Conservation (phyloP, 2,888 invertebrate genomes). For the Drosophila anceps region DNA sequence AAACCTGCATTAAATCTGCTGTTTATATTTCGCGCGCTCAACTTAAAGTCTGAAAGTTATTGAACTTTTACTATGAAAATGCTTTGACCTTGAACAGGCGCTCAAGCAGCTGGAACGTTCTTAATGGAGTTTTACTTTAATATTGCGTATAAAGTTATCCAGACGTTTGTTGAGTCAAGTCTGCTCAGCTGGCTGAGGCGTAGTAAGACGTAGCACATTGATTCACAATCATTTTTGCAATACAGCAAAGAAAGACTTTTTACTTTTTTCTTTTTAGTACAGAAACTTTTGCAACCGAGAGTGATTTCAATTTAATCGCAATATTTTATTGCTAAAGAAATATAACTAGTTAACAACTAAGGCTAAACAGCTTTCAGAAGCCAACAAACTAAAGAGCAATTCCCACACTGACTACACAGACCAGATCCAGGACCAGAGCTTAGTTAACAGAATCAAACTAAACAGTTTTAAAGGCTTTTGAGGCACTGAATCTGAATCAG, state of each 20-base stretch:
- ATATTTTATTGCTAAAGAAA: too few species aligned
- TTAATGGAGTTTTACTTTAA: neutral
- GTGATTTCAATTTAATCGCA: too few species aligned
- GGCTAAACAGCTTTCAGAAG: too few species aligned
- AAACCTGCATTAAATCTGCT: neutral
- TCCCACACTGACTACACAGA: too few species aligned
- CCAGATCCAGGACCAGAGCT: too few species aligned
- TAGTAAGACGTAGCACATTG: neutral
- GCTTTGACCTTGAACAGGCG: neutral
- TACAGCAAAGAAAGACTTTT: neutral
- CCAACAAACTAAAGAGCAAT: too few species aligned
- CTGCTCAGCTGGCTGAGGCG: neutral
- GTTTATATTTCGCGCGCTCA: neutral
- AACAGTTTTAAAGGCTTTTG: too few species aligned
- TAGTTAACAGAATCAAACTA: too few species aligned
- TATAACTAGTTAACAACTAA: too few species aligned
- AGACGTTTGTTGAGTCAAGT: neutral
- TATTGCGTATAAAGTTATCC: neutral
- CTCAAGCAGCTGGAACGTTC: neutral
- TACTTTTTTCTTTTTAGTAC: neutral
- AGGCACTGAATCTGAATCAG: too few species aligned
- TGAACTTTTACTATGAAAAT: neutral
- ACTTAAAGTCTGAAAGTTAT: neutral
- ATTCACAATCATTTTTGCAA: neutral
- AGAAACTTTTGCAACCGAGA: too few species aligned